Conservation (phyloP, 2,888 invertebrate species). For the Netelia fuscicornis region DNA sequence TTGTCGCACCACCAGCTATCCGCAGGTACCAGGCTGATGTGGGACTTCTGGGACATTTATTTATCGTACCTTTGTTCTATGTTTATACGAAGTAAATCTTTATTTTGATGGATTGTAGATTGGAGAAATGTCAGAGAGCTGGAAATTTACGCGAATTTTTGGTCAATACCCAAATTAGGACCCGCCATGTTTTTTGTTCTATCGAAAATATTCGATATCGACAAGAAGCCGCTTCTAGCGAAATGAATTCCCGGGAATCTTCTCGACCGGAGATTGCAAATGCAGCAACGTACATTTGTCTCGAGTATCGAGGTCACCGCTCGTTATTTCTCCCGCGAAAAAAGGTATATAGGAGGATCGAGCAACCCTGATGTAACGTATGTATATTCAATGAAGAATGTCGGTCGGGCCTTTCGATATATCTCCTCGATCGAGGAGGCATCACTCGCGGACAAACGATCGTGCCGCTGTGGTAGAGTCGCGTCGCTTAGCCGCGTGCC, state of each 20-base stretch:
- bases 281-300: slow-evolving; percentile 22
- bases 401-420: slow-evolving; percentile 16
- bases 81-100: too few relatives aligned
- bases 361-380: slow-evolving; percentile 19
- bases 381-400: slow-evolving; percentile 53
- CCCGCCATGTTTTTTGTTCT: too few relatives aligned
- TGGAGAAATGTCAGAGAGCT: too few relatives aligned
- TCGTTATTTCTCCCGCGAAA: slow-evolving; percentile 17
- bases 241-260: not conserved
- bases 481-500: slow-evolving; percentile 35
- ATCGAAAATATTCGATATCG: not conserved
- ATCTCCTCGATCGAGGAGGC: slow-evolving; percentile 25
- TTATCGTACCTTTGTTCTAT: too few relatives aligned
- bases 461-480: slow-evolving; percentile 2
- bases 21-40: too few relatives aligned
- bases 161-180: too few relatives aligned
- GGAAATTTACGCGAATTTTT: too few relatives aligned
- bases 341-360: slow-evolving; percentile 27
- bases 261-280: slow-evolving; percentile 9
- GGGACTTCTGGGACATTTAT: too few relatives aligned
- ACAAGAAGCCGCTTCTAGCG: not conserved
- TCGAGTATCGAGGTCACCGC: slow-evolving; percentile 30
- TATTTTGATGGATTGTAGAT: too few relatives aligned
- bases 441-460: slow-evolving; percentile 23
- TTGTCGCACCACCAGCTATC: too few relatives aligned